Conservation (phyloP, 2,888 invertebrate genomes). For the Linnaemya vulpina region DNA sequence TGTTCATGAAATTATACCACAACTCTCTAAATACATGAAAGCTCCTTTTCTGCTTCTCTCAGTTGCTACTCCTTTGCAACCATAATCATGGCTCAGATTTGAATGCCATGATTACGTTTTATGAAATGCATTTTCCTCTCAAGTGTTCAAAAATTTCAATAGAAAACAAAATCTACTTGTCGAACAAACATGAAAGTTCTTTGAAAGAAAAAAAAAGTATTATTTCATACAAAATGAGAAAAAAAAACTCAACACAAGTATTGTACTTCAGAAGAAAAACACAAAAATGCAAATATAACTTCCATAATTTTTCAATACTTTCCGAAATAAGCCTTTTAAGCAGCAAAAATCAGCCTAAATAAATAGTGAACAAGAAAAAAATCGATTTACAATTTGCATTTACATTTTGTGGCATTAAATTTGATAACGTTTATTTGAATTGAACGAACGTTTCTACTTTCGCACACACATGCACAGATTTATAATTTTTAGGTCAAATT, state of each 20-base stretch:
- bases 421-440: slow-evolving; percentile 10
- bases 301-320: slow-evolving; percentile 15
- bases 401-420: slow-evolving; percentile 10
- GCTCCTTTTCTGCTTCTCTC: not conserved
- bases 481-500: slow-evolving; percentile 19
- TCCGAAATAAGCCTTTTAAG: slow-evolving; percentile 9
- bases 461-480: not conserved
- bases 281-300: not conserved
- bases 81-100: not conserved
- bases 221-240: not conserved
- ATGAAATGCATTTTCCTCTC: not conserved
- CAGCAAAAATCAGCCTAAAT: slow-evolving; percentile 9
- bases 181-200: not conserved
- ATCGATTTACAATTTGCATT: slow-evolving; percentile 5
- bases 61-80: not conserved
- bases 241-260: slow-evolving; percentile 11
- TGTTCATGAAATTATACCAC: too few relatives aligned
- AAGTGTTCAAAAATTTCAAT: slow-evolving; percentile 18
- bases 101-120: not conserved
- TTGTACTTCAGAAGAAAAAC: not conserved
- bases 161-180: slow-evolving; percentile 33
- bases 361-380: not conserved
- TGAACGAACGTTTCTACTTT: not conserved
- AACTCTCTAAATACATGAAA: too few relatives aligned
- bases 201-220: slow-evolving; percentile 6